A percentile compares a stretch with the other conserved stretches of the same genome.
Conservation (phyloP, 2,888 invertebrate species). For the Cantharis nigra region DNA sequence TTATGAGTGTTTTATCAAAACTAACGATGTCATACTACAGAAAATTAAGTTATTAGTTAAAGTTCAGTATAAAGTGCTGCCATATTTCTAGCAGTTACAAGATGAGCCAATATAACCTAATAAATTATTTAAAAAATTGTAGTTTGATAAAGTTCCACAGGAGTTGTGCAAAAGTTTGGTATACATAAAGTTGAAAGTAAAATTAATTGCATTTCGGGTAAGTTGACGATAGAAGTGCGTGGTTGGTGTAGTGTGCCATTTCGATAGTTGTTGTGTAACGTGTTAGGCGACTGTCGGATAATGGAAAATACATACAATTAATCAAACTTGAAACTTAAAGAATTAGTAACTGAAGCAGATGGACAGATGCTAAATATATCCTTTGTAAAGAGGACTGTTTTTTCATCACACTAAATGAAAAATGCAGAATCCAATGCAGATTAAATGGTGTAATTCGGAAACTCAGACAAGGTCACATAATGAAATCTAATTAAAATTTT, state of each 20-base stretch:
- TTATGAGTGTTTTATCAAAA: neutral
- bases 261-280: neutral
- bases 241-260: neutral
- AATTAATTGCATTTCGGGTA: neutral
- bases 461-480: neutral
- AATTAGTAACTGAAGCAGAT: neutral
- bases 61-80: neutral
- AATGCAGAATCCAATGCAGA: neutral
- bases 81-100: neutral
- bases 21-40: neutral
- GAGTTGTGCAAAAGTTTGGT: neutral
- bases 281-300: neutral
- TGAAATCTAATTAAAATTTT: neutral
- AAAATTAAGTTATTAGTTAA: neutral
- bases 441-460: neutral
- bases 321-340: neutral
- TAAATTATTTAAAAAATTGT: neutral
- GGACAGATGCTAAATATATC: neutral
- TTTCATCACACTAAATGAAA: neutral
- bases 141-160: neutral
- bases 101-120: neutral
- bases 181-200: neutral
- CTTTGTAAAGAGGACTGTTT: neutral
- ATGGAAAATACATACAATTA: neutral
- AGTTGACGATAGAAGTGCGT: neutral